Conservation (phyloP, 2,888 invertebrate genomes). For the Athalia cordata region DNA sequence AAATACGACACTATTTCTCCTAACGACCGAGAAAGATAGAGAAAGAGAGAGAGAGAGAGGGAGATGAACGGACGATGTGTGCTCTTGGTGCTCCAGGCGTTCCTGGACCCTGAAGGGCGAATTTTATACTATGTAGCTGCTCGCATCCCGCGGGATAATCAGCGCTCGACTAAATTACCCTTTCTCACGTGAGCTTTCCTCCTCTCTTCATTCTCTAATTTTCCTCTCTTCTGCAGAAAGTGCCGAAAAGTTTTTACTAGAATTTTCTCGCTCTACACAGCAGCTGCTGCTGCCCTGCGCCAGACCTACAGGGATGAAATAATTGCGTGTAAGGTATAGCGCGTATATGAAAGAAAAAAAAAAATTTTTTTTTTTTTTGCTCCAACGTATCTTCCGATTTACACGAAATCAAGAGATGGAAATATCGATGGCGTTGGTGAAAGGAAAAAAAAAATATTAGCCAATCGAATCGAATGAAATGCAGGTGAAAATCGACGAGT, state of each 20-base stretch:
- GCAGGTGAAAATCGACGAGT: too few species aligned
- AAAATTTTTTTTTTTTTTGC: neutral
- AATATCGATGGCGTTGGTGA: neutral
- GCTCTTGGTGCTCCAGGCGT: neutral
- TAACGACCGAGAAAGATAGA: neutral
- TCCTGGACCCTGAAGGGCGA: neutral
- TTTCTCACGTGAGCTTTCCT: conserved; percentile 3
- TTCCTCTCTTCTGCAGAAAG: too few species aligned
- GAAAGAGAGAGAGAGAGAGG: too few species aligned
- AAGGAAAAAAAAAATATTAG: neutral
- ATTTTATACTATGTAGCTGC: neutral
- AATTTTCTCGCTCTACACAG: too few species aligned
- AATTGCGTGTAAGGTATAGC: too few species aligned
- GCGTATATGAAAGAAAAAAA: too few species aligned
- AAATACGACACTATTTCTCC: conserved; percentile 17
- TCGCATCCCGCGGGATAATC: conserved; percentile 29
- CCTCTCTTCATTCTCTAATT: neutral
- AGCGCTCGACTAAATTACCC: conserved; percentile 29
- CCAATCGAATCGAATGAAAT: neutral
- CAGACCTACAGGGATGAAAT: too few species aligned
- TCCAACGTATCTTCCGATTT: neutral
- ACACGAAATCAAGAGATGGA: neutral
- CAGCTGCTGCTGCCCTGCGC: too few species aligned
- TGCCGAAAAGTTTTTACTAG: too few species aligned
- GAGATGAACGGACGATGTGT: too few species aligned